These are phyloP conservation scores for Tachysurus vachellii DNA, from an alignment of 2,113 vertebrate species.

Conservation along the genomic window DNA sequence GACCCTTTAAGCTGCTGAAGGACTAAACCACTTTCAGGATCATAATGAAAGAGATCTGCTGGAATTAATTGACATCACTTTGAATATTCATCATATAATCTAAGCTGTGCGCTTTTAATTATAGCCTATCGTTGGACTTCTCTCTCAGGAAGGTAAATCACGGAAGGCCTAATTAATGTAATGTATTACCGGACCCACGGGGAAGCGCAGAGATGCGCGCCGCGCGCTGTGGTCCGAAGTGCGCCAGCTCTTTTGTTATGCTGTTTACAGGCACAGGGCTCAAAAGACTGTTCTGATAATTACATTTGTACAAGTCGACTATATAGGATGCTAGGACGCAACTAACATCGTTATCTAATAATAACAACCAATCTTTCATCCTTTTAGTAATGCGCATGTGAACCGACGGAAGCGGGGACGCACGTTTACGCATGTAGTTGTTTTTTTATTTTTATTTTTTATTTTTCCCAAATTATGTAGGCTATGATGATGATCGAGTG, in stretches of 20 bases:
- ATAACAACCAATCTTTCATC: no score
- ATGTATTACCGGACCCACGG: slow-evolving; percentile 97
- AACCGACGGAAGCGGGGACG: background rate
- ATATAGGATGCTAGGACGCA: slow-evolving; percentile 36
- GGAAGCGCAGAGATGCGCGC: slow-evolving; percentile 90
- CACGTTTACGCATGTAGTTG: background rate
- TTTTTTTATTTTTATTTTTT: background rate
- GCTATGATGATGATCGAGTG: background rate
- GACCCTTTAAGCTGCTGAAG: slow-evolving; percentile 89
- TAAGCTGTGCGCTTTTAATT: slow-evolving; percentile 97
- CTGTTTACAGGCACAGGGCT: slow-evolving; percentile 64
- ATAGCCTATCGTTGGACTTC: slow-evolving; percentile 93
- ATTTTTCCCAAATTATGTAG: background rate
- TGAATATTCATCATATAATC: slow-evolving; percentile 99
- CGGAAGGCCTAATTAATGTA: slow-evolving; percentile 99
- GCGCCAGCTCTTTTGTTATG: slow-evolving; percentile 82
- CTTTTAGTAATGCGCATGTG: background rate
- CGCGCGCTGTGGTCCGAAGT: slow-evolving; percentile 86
- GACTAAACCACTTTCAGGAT: slow-evolving; percentile 78
- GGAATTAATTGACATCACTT: slow-evolving; percentile 99
- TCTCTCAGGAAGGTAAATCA: slow-evolving; percentile 98
- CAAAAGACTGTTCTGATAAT: slow-evolving; percentile 74
- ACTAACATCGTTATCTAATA: background rate
- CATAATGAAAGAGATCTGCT: slow-evolving; percentile 82
- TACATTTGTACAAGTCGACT: slow-evolving; percentile 72